These are phyloP conservation scores for Hepsetus odoe DNA, from an alignment of 2,113 vertebrate genomes.

Conservation along the genomic window DNA sequence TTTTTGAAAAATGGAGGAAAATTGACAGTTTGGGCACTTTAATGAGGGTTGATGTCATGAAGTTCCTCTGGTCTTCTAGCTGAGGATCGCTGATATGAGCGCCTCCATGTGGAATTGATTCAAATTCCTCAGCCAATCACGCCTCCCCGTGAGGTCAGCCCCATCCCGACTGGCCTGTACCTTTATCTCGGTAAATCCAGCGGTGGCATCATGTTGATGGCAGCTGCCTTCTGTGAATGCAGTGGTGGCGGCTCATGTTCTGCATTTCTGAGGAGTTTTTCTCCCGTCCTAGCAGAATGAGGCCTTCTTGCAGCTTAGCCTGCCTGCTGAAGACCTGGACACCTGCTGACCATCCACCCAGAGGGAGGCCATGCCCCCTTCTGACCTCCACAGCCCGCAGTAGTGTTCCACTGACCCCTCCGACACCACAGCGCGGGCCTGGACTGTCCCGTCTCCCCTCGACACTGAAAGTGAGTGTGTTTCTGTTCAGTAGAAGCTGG, in stretches of 20 bases:
- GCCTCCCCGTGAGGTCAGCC: slow-evolving; percentile 78
- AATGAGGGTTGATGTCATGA: no score
- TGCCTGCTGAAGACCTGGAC: slow-evolving; percentile 62
- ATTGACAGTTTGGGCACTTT: no score
- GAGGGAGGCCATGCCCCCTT: slow-evolving; percentile 73
- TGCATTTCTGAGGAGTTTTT: slow-evolving; percentile 66
- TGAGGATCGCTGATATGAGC: slow-evolving; percentile 78
- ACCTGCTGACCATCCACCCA: slow-evolving; percentile 79
- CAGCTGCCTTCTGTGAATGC: slow-evolving; percentile 90
- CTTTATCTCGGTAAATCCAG: slow-evolving; percentile 78
- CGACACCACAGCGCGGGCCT: slow-evolving; percentile 52
- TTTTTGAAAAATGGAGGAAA: no score
- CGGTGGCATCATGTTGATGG: slow-evolving; percentile 86
- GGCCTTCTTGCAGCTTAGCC: slow-evolving; percentile 75
- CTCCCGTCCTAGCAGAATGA: slow-evolving; percentile 89
- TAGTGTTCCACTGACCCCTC: slow-evolving; percentile 82
- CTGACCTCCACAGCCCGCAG: slow-evolving; percentile 84
- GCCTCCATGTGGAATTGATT: slow-evolving; percentile 87
- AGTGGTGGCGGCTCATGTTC: slow-evolving; percentile 80
- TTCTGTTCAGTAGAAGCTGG: slow-evolving; percentile 83
- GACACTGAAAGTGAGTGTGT: slow-evolving; percentile 73
- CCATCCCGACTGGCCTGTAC: slow-evolving; percentile 62
- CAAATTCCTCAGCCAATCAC: slow-evolving; percentile 88
- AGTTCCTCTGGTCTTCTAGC: not conserved
- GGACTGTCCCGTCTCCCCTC: slow-evolving; percentile 76